Conservation (phyloP, 2,113 vertebrate species). For the Python bivittatus region DNA sequence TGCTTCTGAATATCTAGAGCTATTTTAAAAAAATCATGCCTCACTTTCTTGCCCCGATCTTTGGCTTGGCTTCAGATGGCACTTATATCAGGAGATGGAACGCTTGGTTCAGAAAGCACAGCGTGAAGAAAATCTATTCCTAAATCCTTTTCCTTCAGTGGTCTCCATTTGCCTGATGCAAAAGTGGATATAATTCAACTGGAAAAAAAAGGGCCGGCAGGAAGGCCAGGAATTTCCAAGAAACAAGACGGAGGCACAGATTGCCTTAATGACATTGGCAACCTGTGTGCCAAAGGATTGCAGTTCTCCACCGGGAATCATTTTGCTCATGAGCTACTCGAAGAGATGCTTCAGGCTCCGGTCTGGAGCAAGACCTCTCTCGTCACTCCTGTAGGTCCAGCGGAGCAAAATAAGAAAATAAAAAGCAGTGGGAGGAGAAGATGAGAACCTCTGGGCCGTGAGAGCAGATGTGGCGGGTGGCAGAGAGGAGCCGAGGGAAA, state of each 20-base stretch:
- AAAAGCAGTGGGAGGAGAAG: neutral
- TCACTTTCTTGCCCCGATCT: neutral
- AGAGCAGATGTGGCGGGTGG: neutral
- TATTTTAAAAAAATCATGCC: neutral
- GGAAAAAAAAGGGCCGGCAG: neutral
- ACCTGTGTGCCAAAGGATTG: neutral
- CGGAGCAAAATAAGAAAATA: neutral
- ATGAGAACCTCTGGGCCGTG: neutral
- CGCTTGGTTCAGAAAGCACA: neutral
- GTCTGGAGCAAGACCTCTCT: neutral
- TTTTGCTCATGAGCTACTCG: too few species aligned
- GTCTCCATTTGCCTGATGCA: neutral
- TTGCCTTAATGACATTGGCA: neutral
- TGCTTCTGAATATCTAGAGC: neutral
- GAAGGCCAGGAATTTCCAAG: neutral
- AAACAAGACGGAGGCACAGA: neutral
- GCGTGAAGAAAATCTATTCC: neutral
- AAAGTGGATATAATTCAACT: neutral
- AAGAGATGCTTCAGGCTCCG: neutral
- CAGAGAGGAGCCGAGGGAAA: neutral
- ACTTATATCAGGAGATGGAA: fast-evolving
- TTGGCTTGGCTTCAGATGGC: neutral
- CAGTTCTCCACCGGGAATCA: neutral
- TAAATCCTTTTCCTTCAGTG: neutral
- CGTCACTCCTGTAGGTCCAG: neutral